Evolutionary conservation across 64 coral and sea anemone species (phyloP), one percentile per base, ranked within the genome.

Genomic region (Porites lutea): DNA sequence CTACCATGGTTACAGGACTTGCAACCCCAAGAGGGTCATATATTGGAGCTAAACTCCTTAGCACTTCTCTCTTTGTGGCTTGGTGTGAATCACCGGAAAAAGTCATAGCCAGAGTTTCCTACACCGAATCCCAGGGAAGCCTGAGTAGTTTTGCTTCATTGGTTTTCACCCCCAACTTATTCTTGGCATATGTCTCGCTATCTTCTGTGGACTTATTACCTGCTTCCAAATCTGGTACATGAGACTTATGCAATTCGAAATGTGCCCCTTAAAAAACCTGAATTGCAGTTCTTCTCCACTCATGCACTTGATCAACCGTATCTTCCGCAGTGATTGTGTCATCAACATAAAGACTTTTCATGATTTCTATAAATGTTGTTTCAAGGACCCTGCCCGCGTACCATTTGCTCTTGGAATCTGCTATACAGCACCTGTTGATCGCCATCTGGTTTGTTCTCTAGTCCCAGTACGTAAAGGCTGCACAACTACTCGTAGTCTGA

Each of bases 281-380:
- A 18, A 0, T 37, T 37, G 27, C 27, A 37, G 27, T 37, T 37
- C 27, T 37, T 37, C 27, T 37, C 27, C 27, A 37, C 27, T 37
- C 27, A 37, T 37, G 27, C 27, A 0, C 1, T 37, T 0, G 27
- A 37, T 37, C 27, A 37, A 37, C 27, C 1, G 27, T 37, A 37
- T 37, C 27, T 37, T 37, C 27, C 27, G 0, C 27, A 37, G 52
- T 70, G 23, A 86, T 92, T 5, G 86, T 13, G 15, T 86, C 80
- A 86, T 92, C 90, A 21, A 92, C 82, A 48, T 92, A 77, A 54
- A 77, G 18, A 73, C 27, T 37, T 37, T 80, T 91, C 21, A 55
- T 57, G 10, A 91, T 91, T 65, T 91, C 27, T 37, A 0, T 37
- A 37, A 37, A 37, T 37, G 27, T 15, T 65, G 57, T 16, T 79